A percentile compares a stretch with the other conserved stretches of the same genome.
Conservation (phyloP, 2,113 vertebrate genomes). For the Campylomormyrus tamandua region DNA sequence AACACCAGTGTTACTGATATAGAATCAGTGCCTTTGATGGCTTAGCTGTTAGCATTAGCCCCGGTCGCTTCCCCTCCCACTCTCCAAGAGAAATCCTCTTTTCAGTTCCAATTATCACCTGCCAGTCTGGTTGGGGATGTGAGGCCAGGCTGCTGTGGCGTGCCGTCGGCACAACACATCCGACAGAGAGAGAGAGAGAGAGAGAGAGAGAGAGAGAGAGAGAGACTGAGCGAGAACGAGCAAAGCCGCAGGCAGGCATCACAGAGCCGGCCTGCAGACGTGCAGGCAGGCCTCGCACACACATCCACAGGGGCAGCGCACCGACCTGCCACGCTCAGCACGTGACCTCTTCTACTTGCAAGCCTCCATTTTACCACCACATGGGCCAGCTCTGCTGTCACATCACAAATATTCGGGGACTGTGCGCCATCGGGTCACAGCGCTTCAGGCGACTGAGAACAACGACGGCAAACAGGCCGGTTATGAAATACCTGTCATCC, state of each 20-base stretch:
- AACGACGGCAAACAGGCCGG: not conserved
- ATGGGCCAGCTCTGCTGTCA: not conserved
- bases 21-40: not conserved
- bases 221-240: not conserved
- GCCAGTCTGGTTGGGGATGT: constrained; percentile 6
- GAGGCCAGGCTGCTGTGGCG: not conserved
- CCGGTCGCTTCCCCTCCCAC: not conserved
- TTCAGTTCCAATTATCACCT: constrained; percentile 15
- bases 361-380: not conserved
- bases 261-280: not conserved
- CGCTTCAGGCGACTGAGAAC: not conserved
- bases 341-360: not conserved
- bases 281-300: not conserved
- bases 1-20: not conserved
- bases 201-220: not conserved
- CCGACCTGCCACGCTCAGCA: not conserved
- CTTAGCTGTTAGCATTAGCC: not conserved
- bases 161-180: not conserved
- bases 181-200: not conserved
- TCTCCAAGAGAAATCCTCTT: not conserved
- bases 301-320: not conserved
- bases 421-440: not conserved
- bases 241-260: not conserved
- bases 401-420: not conserved
- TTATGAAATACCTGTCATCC: not conserved